phyloP scores from a whole-genome alignment of 2,113 vertebrate species.

The Gobio gobio region DNA sequence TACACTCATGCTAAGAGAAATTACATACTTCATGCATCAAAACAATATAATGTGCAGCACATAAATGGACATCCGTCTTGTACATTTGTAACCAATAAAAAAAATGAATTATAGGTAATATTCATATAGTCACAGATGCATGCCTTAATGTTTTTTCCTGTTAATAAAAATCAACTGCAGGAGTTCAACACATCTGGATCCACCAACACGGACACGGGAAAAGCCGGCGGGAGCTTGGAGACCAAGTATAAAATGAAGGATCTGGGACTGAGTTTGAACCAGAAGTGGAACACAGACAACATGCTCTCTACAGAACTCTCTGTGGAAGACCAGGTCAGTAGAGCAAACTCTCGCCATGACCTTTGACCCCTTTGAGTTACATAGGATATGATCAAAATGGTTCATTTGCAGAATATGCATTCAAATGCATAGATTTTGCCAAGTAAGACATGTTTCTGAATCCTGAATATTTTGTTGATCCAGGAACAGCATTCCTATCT shows the following conservation, averaged over 20 bases:
- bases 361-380: background rate
- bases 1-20: background rate
- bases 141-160: too few relatives aligned
- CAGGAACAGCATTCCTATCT: too few relatives aligned
- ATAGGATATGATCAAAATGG: background rate
- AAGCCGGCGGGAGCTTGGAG: slow-evolving; percentile 89
- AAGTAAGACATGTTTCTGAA: too few relatives aligned
- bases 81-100: background rate
- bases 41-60: background rate
- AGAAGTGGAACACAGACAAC: slow-evolving; percentile 98
- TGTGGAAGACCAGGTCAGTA: slow-evolving; percentile 89
- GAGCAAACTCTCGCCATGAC: background rate
- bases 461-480: too few relatives aligned
- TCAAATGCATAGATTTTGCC: too few relatives aligned
- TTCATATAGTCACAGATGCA: background rate
- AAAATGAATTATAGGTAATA: background rate
- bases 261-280: slow-evolving; percentile 86
- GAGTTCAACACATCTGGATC: slow-evolving; percentile 92
- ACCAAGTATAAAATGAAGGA: slow-evolving; percentile 93
- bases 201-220: slow-evolving; percentile 92
- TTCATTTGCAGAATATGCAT: background rate
- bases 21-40: background rate
- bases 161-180: slow-evolving; percentile 65
- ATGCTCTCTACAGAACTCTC: slow-evolving; percentile 86
- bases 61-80: background rate